Evolutionary conservation across 1,140 invertebrate species (phyloP), one percentile per base, ranked within the genome.

Genomic region (Habropoda laboriosa): DNA sequence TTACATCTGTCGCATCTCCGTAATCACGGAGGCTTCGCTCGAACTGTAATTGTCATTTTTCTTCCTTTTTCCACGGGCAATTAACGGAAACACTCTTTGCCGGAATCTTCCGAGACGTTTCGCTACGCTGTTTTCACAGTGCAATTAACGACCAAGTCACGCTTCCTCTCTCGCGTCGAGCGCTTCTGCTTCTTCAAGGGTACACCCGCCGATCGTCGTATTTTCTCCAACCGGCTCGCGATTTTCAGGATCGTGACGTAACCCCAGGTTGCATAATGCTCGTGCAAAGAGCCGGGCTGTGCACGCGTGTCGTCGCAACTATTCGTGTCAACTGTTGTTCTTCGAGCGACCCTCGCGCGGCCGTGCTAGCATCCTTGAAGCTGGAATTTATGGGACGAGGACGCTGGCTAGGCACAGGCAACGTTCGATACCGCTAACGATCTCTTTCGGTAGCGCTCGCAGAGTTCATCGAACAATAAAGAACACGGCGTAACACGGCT

Each of bases 311-410:
- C 80, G 61, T 76, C 58, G 70, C 73, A 71, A 87, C 80, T 80
- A 89, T 86, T 87, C 86, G 85, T 88, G 87, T 88, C 87, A 88
- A 88, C 87, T 87, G 87, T 88, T 87, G 87, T 87, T 89, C 87
- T 74, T 79, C 74, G 67, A 78, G 80, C 80, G 76, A 83, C 75
- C 85, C 82, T 85, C 75, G 63, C 57, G n/a, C 63, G 49, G 68
- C 47, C 70, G 49, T 55, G 32, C 55, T 83, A 57, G 64, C 53
- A 88, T 91, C 86, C 87, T 91, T 89, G 87, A 83, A 70, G 66
- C 71, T 82, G 80, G 84, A 88, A 88, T 91, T 91, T 90, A 85
- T 91, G 78, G 88, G 70, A 90, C 88, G 86, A 90, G 89, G 88
- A 78, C 87, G 75, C 24, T 61, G 70, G 72, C 10, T 21, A 21